Evolutionary conservation across 2,113 vertebrate genomes (phyloP).

Genomic region (Oxyura jamaicensis): DNA sequence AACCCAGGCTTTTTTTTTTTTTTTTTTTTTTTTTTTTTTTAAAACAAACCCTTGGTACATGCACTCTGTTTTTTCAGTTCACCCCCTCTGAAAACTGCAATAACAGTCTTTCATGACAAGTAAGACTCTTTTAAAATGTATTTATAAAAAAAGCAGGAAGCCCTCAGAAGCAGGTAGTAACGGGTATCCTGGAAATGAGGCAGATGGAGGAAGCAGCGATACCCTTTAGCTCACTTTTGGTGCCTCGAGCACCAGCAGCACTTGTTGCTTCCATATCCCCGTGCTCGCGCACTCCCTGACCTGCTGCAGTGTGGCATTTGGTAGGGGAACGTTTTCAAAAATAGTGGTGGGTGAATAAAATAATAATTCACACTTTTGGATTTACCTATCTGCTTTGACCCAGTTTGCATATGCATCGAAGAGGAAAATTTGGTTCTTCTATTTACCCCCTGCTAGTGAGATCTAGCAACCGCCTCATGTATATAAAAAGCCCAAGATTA

Average conservation of each 20-base stretch:
- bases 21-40: neutral
- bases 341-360: neutral
- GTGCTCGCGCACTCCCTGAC: fast-evolving
- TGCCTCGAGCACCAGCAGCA: fast-evolving
- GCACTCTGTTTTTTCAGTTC: neutral
- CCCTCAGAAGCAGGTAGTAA: neutral
- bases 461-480: neutral
- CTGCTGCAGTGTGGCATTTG: fast-evolving
- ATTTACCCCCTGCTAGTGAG: neutral
- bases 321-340: neutral
- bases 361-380: neutral
- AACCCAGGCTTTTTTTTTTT: neutral
- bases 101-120: neutral
- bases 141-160: neutral
- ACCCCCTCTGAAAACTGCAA: fast-evolving
- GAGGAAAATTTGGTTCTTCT: neutral
- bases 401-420: fast-evolving
- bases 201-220: neutral
- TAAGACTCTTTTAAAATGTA: neutral
- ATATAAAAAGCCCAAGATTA: conserved; percentile 8
- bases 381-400: neutral
- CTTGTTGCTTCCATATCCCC: neutral
- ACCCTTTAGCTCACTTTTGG: fast-evolving
- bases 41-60: neutral
- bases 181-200: fast-evolving